Evolutionary conservation across 2,888 invertebrate genomes (phyloP), one percentile per base, ranked within the genome.

Genomic region (Acronicta leporina): DNA sequence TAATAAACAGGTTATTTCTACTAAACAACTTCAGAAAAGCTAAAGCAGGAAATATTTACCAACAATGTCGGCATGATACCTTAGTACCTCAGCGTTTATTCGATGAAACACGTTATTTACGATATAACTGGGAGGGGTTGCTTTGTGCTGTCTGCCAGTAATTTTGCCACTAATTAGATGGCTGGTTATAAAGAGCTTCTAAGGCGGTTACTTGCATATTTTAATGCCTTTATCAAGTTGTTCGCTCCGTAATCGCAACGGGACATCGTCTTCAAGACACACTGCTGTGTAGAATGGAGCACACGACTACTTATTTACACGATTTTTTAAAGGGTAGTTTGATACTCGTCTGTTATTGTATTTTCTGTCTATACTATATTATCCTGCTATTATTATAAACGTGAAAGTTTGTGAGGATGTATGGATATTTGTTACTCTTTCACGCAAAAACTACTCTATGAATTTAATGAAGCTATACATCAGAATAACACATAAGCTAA

Each of bases 201-300:
- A 54, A 69, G 77, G 71, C 81, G 68, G 81, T 89, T 80, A 83
- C 86, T 90, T 87, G 87, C 86, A 88, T 87, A 90, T 88, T 89
- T 91, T 87, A 91, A 87, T 89, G 84, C 84, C 85, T 87, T 88
- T 87, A 89, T 89, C 87, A 83, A 85, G 81, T 83, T 77, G 79
- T 79, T 77, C 77, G 67, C 59, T 77, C 60, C 63, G 75, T 84
- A 83, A 87, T 87, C 87, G 79, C 83, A 67, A 76, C 76, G 84
- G 83, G 83, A 82, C 82, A 85, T 83, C 82, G 79, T 52, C 55
- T 61, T 41, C 45, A 51, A 0, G 70, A 87, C 84, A 83, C 73
- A 88, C 79, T 33, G 84, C n/a, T 64, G 20, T 5, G 13, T 6
- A 62, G 54, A 11, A 10, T 30, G 11, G 11, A 11, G 2, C 27